Evolutionary conservation across 2,888 invertebrate species (phyloP), one percentile per base, ranked within the genome.

Genomic region (Scaptomyza flava): DNA sequence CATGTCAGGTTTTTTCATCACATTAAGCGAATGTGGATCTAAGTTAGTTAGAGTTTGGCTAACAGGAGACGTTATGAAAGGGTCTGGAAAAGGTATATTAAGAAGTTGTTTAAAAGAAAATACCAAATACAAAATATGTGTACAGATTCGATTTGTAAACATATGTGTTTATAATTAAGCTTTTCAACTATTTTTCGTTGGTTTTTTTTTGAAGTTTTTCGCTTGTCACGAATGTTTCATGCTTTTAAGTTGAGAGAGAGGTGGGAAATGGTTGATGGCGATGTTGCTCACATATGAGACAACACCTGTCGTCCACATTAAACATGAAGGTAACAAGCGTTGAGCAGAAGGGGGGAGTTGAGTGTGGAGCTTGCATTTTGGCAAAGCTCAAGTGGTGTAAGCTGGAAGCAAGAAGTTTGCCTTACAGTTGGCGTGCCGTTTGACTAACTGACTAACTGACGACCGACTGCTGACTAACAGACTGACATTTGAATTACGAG

Each of bases 401-500:
- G 76, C 73, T 48, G 50, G 77, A 41, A 41, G 41, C 17, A 67
- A 63, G 43, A 77, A 81, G 62, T 81, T 87, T 86, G 77, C 60
- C 75, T 75, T 71, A 54, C 79, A 79, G 61, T 61, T 41, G 65
- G 64, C 65, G 65, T 59, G 68, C 78, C 68, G 77, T 62, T 64
- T 65, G 77, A 81, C 77, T 68, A 60, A 68, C 73, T 59, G 34
- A 23, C 68, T 56, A 59, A 65, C 59, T 63, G 45, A 68, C 70
- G 52, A 68, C 36, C 73, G 77, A 67, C 78, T 83, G 84, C 78
- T 83, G 84, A 81, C 84, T 11, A n/a, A 41, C 34, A 75, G 87
- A 64, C 84, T 84, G 87, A 81, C 81, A 87, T 87, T 81, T 87
- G 81, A 81, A 84, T 81, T 87, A 75, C 87, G 67, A 77, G 80